Base-by-base conservation (phyloP, 2,113 vertebrate genomes). In the Antennarius striatus region DNA sequence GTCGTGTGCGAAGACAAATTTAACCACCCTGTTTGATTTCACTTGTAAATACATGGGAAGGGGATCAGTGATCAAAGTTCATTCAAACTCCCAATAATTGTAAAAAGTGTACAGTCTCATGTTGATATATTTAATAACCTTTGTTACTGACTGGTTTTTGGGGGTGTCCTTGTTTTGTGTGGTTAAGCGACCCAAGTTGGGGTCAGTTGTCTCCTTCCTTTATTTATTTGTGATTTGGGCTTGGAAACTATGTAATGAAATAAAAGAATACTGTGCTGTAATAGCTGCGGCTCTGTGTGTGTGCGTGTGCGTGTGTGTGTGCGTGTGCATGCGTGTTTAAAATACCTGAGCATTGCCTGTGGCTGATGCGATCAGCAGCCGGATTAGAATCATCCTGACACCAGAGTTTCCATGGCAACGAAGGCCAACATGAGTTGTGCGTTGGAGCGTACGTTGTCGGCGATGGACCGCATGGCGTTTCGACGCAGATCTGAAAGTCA, bases 141-240 rank as follows among this genome's bases (percentile, higher is more conserved):
- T 75, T 81, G 64, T 83, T 80, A 80, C 49, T 71, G 67, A 79
- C 52, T 47, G 36, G 43, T 74, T 84, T 65, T 70, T 59, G 39
- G 49, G 22, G 71, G 43, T 62, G 29, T 88, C 40, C 28, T 69
- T 60, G 36, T 73, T 78, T 74, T 57, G 49, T 86, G 73, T 88
- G 83, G 82, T 73, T 84, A 62, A 73, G 22, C 49, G 42, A 46
- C 65, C 89, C 81, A 88, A 65, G 63, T 71, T 65, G 64, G 72
- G 86, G 67, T 80, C 79, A 86, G 85, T 80, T 92, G 85, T 94
- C 72, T 92, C 87, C 71, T 86, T 88, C 79, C 70, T 91, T 39
- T 94, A 93, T 94, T 94, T 94, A 93, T 94, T 93, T 94, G 93
- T 93, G 92, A 94, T 88, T 83, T 94, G 92, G 92, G 88, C 90